Evolutionary conservation across 1,140 invertebrate species (phyloP), one percentile per base, ranked within the genome.

Genomic region (Bombus polaris): DNA sequence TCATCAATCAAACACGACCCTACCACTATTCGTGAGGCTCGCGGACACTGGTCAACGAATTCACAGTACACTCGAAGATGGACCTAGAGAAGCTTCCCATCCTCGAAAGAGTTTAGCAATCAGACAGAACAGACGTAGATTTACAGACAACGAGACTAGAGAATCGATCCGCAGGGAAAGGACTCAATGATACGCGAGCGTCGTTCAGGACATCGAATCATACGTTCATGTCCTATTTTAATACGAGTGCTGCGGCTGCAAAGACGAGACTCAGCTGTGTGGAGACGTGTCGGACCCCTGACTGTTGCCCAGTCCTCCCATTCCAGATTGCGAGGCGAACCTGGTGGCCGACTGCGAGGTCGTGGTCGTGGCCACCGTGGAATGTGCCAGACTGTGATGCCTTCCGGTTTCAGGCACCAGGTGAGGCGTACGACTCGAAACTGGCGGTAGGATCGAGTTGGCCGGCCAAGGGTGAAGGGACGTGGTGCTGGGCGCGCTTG

Each of bases 381-480:
- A 95, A 93, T 86, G 95, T 93, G 77, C 93, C 87, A 53, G 92
- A 89, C 94, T 88, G 93, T 86, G 93, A 90, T 93, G 74, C 94
- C 89, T 95, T 93, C 92, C 96, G 87, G 96, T 97, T 92, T 97
- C 97, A 37, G 97, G 97, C 68, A 97, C 97, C 76, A 97, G 96
- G 94, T 97, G 97, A 75, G 96, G 96, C 87, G 97, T 97, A 83
- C 97, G 95, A 89, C 96, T 96, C 88, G 96, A 96, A 87, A 97
- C 96, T 79, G 97, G 96, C 85, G 97, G 97, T 89, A 97, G 95
- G 80, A 97, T 96, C 88, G 97, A 97, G 93, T 97, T 97, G 78
- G 96, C 96, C 87, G 97, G 97, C 97, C 97, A 97, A 65, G 97
- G 97, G 91, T 97, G 97, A 59, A 96, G 91, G 22, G 95, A 93